These are phyloP conservation scores for Pterophyllum scalare DNA, from an alignment of 2,113 vertebrate species.

Conservation along the genomic window DNA sequence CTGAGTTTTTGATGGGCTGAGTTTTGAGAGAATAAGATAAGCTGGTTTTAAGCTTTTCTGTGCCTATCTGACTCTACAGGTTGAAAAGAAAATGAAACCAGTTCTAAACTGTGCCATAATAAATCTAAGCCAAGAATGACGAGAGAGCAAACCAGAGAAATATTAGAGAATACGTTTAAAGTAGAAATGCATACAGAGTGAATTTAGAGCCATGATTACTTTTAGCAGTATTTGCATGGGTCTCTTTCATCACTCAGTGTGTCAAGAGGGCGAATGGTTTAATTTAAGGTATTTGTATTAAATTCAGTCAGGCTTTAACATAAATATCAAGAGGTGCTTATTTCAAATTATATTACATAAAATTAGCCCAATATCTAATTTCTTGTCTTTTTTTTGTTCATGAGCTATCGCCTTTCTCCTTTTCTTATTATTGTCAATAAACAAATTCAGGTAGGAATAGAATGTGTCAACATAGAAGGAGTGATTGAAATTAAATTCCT, in stretches of 20 bases:
- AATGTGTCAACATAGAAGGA: neutral
- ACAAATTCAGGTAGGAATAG: neutral
- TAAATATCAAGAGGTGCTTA: conserved; percentile 42
- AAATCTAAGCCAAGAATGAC: conserved; percentile 23
- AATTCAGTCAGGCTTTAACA: conserved; percentile 21
- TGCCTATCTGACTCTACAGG: conserved; percentile 7
- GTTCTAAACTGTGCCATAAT: conserved; percentile 15
- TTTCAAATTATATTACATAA: conserved; percentile 31
- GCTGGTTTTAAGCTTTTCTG: conserved; percentile 17
- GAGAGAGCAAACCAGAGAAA: conserved; percentile 9
- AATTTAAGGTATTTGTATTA: conserved; percentile 26
- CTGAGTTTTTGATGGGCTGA: conserved; percentile 22
- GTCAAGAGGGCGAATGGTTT: neutral
- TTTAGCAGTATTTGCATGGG: neutral
- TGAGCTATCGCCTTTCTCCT: conserved; percentile 1
- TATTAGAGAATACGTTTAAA: conserved; percentile 4
- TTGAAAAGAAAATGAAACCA: conserved; percentile 44
- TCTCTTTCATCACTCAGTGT: neutral
- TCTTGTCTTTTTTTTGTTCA: conserved; percentile 14
- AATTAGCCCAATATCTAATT: conserved; percentile 22
- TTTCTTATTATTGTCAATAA: neutral
- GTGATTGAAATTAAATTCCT: neutral
- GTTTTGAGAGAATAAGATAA: conserved; percentile 54
- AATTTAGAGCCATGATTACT: conserved; percentile 23
- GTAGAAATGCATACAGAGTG: conserved; percentile 5